Evolutionary conservation across 2,797 vertebrate species (phyloP).

Genomic region (Balearica regulorum): DNA sequence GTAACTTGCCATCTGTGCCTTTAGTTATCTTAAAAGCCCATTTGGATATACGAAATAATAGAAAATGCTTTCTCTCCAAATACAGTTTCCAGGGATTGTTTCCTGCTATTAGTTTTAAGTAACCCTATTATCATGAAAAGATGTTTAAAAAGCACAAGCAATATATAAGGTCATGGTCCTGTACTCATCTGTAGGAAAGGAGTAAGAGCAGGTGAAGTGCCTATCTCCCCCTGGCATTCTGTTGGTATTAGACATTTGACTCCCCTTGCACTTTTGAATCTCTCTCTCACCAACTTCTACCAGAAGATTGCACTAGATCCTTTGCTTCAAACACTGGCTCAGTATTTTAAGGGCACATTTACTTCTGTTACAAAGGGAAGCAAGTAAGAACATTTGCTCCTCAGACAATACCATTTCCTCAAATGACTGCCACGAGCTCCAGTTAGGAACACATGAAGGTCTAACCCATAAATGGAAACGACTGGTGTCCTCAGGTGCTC

Average conservation of each 20-base stretch:
- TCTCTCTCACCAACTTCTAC: not conserved
- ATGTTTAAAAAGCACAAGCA: not conserved
- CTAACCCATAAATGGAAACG: not conserved
- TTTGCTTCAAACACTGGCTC: not conserved
- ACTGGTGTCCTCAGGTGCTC: not conserved
- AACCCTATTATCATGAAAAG: not conserved
- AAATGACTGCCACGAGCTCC: not conserved
- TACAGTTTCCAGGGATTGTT: not conserved
- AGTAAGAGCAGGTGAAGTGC: not conserved
- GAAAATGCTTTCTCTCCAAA: not conserved
- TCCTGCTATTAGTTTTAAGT: not conserved
- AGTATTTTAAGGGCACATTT: not conserved
- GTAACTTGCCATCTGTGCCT: not conserved
- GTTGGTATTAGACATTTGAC: not conserved
- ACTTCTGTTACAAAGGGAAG: not conserved
- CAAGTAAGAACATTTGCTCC: not conserved
- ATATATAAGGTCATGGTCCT: not conserved
- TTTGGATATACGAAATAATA: not conserved
- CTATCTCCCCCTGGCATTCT: not conserved
- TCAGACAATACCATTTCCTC: slow-evolving; percentile 1
- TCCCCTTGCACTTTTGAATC: not conserved
- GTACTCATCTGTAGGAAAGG: not conserved
- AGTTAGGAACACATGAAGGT: not conserved
- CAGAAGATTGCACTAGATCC: not conserved
- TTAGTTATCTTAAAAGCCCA: not conserved